Conservation (phyloP, 1,140 invertebrate genomes). For the Hylaeus anthracinus region DNA sequence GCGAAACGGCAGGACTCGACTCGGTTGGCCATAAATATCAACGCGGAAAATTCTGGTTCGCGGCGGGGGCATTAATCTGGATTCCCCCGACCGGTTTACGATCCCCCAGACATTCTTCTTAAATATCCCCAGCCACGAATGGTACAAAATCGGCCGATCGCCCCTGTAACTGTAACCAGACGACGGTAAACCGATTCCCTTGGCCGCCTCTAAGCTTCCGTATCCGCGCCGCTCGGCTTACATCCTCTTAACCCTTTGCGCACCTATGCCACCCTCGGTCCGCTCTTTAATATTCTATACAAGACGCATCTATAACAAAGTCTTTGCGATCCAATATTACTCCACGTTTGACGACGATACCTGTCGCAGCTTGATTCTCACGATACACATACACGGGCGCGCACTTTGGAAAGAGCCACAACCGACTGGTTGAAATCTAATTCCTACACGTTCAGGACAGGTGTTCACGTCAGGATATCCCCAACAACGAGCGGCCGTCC, state of each 20-base stretch:
- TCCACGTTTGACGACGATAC: too few species aligned
- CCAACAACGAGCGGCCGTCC: neutral
- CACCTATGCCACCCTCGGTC: too few species aligned
- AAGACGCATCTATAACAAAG: too few species aligned
- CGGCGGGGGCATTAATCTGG: conserved; percentile 31
- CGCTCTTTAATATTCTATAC: too few species aligned
- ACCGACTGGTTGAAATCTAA: too few species aligned
- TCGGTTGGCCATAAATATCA: conserved; percentile 16
- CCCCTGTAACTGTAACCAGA: neutral
- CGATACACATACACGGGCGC: too few species aligned
- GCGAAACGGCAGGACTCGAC: neutral
- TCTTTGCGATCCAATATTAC: too few species aligned
- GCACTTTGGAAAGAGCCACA: too few species aligned
- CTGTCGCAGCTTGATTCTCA: too few species aligned
- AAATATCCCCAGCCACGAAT: neutral
- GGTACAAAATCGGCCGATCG: neutral
- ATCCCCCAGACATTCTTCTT: neutral
- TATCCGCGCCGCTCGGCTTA: conserved; percentile 19
- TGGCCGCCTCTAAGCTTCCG: conserved; percentile 24
- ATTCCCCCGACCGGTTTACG: conserved; percentile 35
- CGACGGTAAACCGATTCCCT: conserved; percentile 16
- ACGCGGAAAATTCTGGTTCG: conserved; percentile 12
- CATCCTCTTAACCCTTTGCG: conserved; percentile 17
- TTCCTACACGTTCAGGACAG: too few species aligned
- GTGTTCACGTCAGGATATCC: too few species aligned